Evolutionary conservation across 1,140 invertebrate genomes (phyloP).

Genomic region (Pseudomyrmex dendroicus): DNA sequence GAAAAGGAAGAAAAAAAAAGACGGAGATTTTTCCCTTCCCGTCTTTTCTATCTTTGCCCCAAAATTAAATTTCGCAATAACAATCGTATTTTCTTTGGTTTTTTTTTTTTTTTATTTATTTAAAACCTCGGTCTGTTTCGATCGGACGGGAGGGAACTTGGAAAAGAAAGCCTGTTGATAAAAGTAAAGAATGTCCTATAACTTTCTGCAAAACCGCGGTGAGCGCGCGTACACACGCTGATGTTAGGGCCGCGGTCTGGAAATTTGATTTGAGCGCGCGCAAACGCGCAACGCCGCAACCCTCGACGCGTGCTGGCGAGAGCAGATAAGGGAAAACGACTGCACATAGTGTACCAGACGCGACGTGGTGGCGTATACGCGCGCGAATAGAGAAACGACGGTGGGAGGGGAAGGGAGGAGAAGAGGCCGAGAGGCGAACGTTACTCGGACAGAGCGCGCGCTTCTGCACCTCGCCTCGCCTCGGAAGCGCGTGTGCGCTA

Average conservation of each 20-base stretch:
- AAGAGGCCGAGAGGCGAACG: slow-evolving; percentile 6
- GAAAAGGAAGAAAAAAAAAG: no score
- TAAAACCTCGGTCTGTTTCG: background rate
- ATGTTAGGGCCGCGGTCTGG: slow-evolving; percentile 4
- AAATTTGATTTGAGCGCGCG: slow-evolving; percentile 42
- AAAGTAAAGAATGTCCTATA: no score
- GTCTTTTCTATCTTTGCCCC: no score
- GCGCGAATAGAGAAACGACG: slow-evolving; percentile 38
- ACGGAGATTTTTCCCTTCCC: no score
- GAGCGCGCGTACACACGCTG: background rate
- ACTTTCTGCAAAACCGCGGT: background rate
- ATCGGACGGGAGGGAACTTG: no score
- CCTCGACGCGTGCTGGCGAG: slow-evolving; percentile 35
- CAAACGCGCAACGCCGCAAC: slow-evolving; percentile 2
- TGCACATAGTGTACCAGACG: background rate
- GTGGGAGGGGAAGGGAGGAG: background rate
- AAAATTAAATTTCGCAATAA: no score
- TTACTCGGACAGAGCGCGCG: slow-evolving; percentile 55
- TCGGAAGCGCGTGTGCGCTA: slow-evolving; percentile 55
- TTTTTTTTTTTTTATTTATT: background rate
- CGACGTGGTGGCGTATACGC: slow-evolving; percentile 28
- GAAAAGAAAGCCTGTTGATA: no score
- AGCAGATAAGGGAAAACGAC: slow-evolving; percentile 42
- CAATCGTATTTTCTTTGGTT: background rate
- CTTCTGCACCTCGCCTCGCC: background rate